These are phyloP conservation scores for Leptinotarsa haldemani DNA, from an alignment of 2,888 invertebrate species.

Conservation along the genomic window DNA sequence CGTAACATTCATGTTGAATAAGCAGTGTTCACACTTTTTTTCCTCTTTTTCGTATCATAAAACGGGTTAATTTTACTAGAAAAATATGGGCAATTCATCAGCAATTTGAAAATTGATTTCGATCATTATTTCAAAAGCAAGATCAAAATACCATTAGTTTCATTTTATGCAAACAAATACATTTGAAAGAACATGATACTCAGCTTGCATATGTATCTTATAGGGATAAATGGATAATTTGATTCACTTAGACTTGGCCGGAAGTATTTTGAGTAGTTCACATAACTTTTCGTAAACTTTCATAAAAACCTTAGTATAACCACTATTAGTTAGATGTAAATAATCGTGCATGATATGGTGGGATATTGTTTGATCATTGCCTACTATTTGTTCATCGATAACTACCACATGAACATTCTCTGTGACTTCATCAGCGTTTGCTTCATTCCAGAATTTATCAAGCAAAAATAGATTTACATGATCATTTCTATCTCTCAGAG, in stretches of 20 bases:
- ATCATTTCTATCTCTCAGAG: conserved; percentile 71
- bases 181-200: no score
- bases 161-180: no score
- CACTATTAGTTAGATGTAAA: conserved; percentile 74
- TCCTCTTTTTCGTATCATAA: no score
- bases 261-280: conserved; percentile 48
- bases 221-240: neutral
- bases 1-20: no score
- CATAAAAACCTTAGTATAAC: conserved; percentile 73
- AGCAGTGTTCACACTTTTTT: no score
- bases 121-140: no score
- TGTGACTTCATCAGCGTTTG: conserved; percentile 60
- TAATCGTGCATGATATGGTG: conserved; percentile 78
- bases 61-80: no score
- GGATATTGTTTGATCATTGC: conserved; percentile 70
- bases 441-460: conserved; percentile 61
- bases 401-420: conserved; percentile 61
- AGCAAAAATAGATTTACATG: conserved; percentile 71
- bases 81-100: no score
- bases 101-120: no score
- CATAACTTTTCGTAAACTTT: conserved; percentile 68
- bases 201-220: neutral
- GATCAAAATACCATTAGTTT: no score
- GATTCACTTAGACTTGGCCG: neutral
- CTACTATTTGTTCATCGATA: conserved; percentile 63